Evolutionary conservation across 2,113 vertebrate genomes (phyloP).

Genomic region (Brachyhypopomus gauderio): DNA sequence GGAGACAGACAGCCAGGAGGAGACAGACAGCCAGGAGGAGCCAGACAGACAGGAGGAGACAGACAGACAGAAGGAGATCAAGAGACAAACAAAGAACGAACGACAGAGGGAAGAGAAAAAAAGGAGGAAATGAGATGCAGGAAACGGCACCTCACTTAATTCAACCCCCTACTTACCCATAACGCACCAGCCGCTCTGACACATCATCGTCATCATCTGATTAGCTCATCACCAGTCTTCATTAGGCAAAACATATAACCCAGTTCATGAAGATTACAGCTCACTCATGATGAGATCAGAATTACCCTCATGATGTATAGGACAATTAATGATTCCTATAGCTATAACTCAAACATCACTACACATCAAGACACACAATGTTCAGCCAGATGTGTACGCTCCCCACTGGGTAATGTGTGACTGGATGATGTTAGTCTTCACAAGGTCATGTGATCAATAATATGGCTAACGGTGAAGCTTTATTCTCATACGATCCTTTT

Average conservation of each 20-base stretch:
- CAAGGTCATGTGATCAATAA: neutral
- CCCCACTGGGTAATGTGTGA: neutral
- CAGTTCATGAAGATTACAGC: neutral
- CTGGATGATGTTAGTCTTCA: neutral
- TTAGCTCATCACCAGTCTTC: constrained; percentile 25
- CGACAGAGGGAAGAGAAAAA: constrained; percentile 26
- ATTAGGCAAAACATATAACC: constrained; percentile 29
- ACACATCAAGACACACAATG: neutral
- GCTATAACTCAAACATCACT: constrained; percentile 6
- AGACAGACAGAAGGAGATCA: neutral
- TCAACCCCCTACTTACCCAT: neutral
- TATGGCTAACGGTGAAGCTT: neutral
- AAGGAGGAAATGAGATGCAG: neutral
- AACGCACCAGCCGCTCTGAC: neutral
- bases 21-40: neutral
- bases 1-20: too few relatives aligned
- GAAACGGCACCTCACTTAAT: neutral
- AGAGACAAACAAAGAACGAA: constrained; percentile 39
- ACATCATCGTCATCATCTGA: constrained; percentile 14
- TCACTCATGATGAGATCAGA: neutral
- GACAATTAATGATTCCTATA: neutral
- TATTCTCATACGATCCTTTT: neutral
- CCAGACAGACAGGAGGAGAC: too few relatives aligned
- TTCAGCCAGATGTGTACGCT: neutral
- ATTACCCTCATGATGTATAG: neutral